These are phyloP conservation scores for Oreortyx pictus DNA, from an alignment of 2,797 vertebrate genomes.

Conservation along the genomic window DNA sequence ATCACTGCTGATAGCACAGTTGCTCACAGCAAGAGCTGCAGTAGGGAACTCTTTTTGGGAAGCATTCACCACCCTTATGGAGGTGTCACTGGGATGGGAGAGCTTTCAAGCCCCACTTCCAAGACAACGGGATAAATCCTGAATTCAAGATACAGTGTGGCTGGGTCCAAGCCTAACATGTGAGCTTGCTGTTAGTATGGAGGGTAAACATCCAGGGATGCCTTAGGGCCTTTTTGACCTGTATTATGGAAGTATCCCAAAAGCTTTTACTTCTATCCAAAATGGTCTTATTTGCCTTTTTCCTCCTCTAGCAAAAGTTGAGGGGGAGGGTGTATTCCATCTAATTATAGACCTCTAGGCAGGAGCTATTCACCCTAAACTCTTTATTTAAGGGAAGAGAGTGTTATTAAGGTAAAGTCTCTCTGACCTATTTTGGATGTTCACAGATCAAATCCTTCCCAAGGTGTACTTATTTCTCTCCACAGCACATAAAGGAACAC, in stretches of 20 bases:
- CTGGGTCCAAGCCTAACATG: too few relatives aligned
- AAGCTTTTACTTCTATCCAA: background rate
- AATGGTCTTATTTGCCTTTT: background rate
- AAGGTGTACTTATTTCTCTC: background rate
- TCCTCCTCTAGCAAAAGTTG: background rate
- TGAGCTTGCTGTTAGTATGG: too few relatives aligned
- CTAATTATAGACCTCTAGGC: background rate
- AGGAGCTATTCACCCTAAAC: background rate
- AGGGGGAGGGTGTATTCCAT: background rate
- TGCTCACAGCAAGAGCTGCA: background rate
- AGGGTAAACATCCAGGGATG: background rate
- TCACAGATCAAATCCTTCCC: background rate
- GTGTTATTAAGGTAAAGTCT: background rate
- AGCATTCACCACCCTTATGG: background rate
- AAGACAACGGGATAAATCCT: background rate
- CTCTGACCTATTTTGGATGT: background rate
- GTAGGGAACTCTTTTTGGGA: background rate
- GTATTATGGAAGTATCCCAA: background rate
- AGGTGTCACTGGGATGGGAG: background rate
- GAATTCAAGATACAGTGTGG: background rate
- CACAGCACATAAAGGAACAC: background rate
- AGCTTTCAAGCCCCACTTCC: background rate
- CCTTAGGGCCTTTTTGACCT: background rate
- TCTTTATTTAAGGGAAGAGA: background rate
- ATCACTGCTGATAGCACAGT: background rate